Percentiles rank a stretch among this genome's conserved stretches.
These are phyloP conservation scores for Macrobrachium rosenbergii DNA, from an alignment of 1,140 invertebrate genomes.

Conservation along the genomic window DNA sequence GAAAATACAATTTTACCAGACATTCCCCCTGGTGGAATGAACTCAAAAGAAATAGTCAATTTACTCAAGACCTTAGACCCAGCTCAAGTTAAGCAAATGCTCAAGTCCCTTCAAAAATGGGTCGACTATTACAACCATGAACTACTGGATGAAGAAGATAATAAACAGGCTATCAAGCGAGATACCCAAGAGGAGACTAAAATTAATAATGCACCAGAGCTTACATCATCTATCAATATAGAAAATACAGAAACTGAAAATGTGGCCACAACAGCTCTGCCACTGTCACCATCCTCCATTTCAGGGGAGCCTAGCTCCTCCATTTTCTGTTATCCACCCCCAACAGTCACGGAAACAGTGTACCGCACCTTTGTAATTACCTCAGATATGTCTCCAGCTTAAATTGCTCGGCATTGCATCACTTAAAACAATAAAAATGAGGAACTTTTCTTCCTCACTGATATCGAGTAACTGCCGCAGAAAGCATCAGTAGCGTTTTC, in stretches of 20 bases:
- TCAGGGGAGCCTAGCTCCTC: neutral
- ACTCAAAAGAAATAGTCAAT: conserved; percentile 51
- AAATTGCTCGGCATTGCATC: neutral
- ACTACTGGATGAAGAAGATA: conserved; percentile 47
- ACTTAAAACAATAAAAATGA: neutral
- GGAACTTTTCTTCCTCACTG: too few species aligned
- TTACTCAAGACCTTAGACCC: conserved; percentile 59
- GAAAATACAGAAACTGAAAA: conserved; percentile 34
- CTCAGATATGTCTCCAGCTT: conserved; percentile 1
- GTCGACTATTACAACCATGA: conserved; percentile 62
- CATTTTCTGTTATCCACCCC: conserved; percentile 36
- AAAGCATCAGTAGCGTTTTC: too few species aligned
- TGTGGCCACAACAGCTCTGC: conserved; percentile 39
- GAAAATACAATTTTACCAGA: neutral
- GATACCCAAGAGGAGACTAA: too few species aligned
- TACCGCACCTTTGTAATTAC: conserved; percentile 59
- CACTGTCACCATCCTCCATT: conserved; percentile 13
- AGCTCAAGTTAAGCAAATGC: conserved; percentile 56
- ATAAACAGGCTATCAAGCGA: neutral
- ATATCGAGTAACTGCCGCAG: too few species aligned
- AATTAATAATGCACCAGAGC: neutral
- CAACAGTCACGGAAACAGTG: conserved; percentile 55
- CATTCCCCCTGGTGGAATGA: neutral
- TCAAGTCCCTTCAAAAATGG: conserved; percentile 63
- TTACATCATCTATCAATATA: conserved; percentile 59